Percentiles rank a stretch among this genome's conserved stretches.
These are phyloP conservation scores for Zaprionus gabonicus DNA, from an alignment of 1,140 invertebrate genomes.

Conservation along the genomic window DNA sequence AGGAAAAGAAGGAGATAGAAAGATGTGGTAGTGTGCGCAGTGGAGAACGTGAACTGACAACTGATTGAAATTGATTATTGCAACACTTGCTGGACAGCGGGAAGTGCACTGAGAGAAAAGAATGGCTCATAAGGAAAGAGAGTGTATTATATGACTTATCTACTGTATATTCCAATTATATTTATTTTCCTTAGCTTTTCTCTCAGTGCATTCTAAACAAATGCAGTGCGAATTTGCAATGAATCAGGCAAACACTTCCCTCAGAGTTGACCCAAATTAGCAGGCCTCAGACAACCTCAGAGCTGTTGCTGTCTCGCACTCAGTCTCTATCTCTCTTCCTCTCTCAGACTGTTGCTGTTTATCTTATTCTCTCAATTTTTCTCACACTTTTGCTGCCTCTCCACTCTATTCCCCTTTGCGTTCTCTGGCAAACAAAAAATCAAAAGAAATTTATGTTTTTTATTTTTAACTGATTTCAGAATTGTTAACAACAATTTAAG, in stretches of 20 bases:
- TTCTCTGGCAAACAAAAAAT: constrained; percentile 3
- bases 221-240: constrained; percentile 27
- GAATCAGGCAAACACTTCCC: constrained; percentile 37
- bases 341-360: neutral
- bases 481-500: constrained; percentile 74
- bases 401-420: neutral
- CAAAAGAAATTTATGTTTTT: constrained; percentile 57
- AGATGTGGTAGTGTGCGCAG: neutral
- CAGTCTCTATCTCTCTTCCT: neutral
- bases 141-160: no score
- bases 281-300: constrained; percentile 1
- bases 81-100: constrained; percentile 7
- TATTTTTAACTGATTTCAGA: constrained; percentile 32
- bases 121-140: neutral
- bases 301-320: neutral
- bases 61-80: constrained; percentile 67
- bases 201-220: constrained; percentile 22
- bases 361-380: neutral
- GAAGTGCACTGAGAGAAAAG: constrained; percentile 22
- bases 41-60: constrained; percentile 9
- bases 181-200: no score
- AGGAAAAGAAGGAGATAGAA: neutral
- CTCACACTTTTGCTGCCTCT: neutral
- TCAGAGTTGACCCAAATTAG: constrained; percentile 44
- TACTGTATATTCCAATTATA: no score